Percentiles rank a stretch among this genome's conserved stretches.
Evolutionary conservation across 1,140 invertebrate genomes (phyloP).

Genomic region (Aphis gossypii): DNA sequence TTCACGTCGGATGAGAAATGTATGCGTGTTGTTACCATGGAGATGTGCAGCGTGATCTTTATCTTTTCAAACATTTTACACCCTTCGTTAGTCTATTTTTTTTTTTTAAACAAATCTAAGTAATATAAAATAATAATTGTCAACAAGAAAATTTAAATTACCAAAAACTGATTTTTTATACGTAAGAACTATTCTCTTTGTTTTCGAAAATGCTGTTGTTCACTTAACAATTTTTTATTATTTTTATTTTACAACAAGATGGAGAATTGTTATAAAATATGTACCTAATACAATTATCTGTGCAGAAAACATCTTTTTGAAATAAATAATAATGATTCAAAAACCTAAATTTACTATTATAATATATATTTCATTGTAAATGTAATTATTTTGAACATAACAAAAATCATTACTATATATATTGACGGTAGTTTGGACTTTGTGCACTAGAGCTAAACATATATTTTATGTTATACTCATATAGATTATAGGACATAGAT

Average conservation of each 20-base stretch:
- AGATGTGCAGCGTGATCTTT: background rate
- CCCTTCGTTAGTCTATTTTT: background rate
- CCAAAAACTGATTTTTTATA: background rate
- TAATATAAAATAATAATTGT: background rate
- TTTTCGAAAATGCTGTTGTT: background rate
- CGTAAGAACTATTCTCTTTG: background rate
- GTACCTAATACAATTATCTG: background rate
- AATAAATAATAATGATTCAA: too few relatives aligned
- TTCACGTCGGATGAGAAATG: background rate
- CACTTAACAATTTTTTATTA: background rate
- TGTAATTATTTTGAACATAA: too few relatives aligned
- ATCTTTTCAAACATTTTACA: background rate
- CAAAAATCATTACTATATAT: too few relatives aligned
- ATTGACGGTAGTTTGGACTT: background rate
- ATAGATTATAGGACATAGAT: background rate
- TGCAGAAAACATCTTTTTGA: too few relatives aligned
- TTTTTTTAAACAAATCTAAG: background rate
- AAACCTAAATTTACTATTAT: too few relatives aligned
- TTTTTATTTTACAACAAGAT: background rate
- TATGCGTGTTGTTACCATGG: conserved; percentile 5
- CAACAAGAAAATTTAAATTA: background rate
- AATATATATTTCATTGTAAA: too few relatives aligned
- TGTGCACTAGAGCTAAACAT: background rate
- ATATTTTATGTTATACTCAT: background rate
- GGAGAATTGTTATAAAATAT: background rate